phyloP scores from a whole-genome alignment of 2,888 invertebrate genomes.

The Ectemnius lituratus region DNA sequence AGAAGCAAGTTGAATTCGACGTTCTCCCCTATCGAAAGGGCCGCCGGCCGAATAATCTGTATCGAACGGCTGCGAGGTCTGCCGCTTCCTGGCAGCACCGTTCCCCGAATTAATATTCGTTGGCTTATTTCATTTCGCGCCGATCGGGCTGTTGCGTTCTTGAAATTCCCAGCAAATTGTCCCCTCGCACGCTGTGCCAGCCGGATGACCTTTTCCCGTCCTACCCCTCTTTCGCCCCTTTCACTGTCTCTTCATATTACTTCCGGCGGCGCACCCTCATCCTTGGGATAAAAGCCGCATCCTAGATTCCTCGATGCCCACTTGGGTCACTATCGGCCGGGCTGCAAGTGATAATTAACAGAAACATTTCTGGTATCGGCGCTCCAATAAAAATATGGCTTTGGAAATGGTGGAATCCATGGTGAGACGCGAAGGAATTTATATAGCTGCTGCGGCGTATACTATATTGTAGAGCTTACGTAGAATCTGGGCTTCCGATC shows the following conservation, averaged over 20 bases:
- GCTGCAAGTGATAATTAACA: conserved; percentile 59
- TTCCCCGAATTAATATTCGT: conserved; percentile 65
- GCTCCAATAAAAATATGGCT: conserved; percentile 45
- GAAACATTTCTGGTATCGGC: conserved; percentile 59
- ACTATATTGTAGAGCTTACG: conserved; percentile 26
- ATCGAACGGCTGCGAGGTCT: conserved; percentile 50
- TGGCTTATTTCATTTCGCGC: conserved; percentile 67
- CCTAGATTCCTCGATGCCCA: conserved; percentile 52
- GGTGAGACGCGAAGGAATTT: conserved; percentile 42
- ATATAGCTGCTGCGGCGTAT: conserved; percentile 20
- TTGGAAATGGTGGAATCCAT: conserved; percentile 9
- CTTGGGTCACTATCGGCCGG: conserved; percentile 28
- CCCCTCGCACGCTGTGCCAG: conserved; percentile 32
- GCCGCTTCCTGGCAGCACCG: conserved; percentile 24
- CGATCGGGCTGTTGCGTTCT: conserved; percentile 67
- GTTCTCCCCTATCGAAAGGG: conserved; percentile 29
- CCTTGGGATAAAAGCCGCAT: conserved; percentile 46
- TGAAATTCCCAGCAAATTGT: conserved; percentile 65
- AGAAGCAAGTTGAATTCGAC: conserved; percentile 18
- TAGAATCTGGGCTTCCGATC: conserved; percentile 47
- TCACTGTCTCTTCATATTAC: conserved; percentile 55
- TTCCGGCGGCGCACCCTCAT: conserved; percentile 43
- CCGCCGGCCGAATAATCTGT: conserved; percentile 54
- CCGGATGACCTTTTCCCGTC: neutral
- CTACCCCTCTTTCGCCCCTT: conserved; percentile 37